A percentile compares a stretch with the other conserved stretches of the same genome.
Conservation (phyloP, 2,797 vertebrate genomes). For the Parambassis ranga region DNA sequence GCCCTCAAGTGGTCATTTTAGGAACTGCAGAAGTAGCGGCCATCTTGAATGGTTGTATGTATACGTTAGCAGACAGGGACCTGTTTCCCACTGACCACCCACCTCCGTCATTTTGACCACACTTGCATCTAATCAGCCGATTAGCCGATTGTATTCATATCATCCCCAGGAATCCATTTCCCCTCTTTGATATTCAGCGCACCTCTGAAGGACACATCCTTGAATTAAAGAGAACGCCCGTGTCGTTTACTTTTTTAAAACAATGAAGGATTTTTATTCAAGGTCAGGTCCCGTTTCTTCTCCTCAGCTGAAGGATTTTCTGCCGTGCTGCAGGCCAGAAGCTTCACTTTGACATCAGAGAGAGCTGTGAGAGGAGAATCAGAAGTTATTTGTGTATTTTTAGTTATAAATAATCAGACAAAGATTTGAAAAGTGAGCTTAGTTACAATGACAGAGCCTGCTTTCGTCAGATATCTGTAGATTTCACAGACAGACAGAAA, state of each 20-base stretch:
- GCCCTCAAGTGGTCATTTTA: no score
- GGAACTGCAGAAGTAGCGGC: no score
- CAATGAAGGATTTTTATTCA: not conserved
- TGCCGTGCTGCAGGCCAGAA: not conserved
- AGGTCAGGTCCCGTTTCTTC: not conserved
- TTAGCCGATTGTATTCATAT: not conserved
- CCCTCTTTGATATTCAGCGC: slow-evolving; percentile 6
- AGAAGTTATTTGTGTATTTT: no score
- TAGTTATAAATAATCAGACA: not conserved
- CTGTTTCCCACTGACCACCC: no score
- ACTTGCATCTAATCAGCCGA: no score
- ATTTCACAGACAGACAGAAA: slow-evolving; percentile 5
- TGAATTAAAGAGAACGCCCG: not conserved
- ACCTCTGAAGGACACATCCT: not conserved
- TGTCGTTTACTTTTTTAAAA: not conserved
- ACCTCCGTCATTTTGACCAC: no score
- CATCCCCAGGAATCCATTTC: not conserved
- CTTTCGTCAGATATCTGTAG: not conserved
- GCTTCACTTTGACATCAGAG: no score
- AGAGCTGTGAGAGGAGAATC: no score
- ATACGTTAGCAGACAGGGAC: no score
- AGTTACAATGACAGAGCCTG: no score
- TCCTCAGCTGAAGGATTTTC: not conserved
- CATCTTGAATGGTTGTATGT: no score
- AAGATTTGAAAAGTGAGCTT: no score